Conservation (phyloP, 2,888 invertebrate species). For the Dioctria linearis region DNA sequence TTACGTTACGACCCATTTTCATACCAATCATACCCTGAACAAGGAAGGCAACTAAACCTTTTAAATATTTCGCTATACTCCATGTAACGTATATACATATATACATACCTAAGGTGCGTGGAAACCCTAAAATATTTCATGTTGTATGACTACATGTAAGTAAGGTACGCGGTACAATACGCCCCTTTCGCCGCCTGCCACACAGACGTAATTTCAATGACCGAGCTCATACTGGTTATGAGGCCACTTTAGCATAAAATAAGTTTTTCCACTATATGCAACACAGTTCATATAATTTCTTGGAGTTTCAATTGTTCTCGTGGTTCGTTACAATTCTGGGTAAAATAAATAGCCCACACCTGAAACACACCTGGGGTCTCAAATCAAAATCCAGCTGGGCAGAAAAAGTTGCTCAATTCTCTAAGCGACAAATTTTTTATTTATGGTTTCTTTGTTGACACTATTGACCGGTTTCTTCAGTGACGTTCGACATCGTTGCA, state of each 20-base stretch:
- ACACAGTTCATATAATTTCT: background rate
- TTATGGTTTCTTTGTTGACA: constrained; percentile 24
- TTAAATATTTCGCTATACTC: background rate
- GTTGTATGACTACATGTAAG: background rate
- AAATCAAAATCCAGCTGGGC: constrained; percentile 36
- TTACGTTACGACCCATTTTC: constrained; percentile 15
- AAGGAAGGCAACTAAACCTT: constrained; percentile 22
- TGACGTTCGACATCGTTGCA: background rate
- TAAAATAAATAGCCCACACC: constrained; percentile 39
- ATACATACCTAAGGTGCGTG: background rate
- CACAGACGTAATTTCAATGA: background rate
- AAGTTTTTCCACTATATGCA: background rate
- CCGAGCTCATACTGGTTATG: background rate
- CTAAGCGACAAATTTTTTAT: constrained; percentile 37
- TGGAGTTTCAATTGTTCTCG: constrained; percentile 29
- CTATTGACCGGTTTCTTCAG: constrained; percentile 34
- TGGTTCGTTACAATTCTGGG: constrained; percentile 19
- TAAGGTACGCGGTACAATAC: too few relatives aligned
- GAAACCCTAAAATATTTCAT: background rate
- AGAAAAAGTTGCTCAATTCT: constrained; percentile 43
- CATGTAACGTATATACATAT: background rate
- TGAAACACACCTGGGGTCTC: constrained; percentile 48
- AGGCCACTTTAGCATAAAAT: background rate
- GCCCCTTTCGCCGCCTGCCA: background rate
- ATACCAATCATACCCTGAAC: constrained; percentile 5